Base-by-base conservation (phyloP, 2,113 vertebrate species). In the Erinaceus europaeus region DNA sequence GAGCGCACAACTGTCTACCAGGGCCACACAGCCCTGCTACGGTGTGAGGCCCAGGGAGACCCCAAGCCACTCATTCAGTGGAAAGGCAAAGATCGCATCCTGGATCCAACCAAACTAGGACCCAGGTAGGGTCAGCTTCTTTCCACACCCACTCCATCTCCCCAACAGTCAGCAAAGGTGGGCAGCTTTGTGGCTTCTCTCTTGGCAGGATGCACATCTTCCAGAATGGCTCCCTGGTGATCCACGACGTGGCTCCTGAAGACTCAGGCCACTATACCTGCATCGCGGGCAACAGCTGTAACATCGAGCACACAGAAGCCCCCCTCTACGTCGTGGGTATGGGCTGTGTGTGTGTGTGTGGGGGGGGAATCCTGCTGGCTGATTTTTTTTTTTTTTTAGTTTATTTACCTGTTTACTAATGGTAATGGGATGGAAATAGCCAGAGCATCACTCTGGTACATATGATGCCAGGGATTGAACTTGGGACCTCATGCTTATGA, bases 241-340 rank as follows among this genome's bases (percentile, higher is more conserved):
- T 99, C 82, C 97, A 96, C 2, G 97, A 99, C 0, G 98, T 99
- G 78, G 98, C 97, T 62, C 97, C 97, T 0, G 98, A 99, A 36
- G 98, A 99, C 95, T 98, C 98, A 0, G 99, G 99, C 79, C 97
- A 97, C 73, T 99, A 99, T 62, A 99, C 98, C 0, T 99, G 99
- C 89, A 98, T 99, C 0, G 99, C 98, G 0, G 99, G 99, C 90
- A 99, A 99, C 96, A 99, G 98, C 96, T 99, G 99, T 97, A 98
- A 97, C 97, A 99, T 99, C 97, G 98, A 97, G 92, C 98, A 98
- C 95, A 97, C 97, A 0, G 97, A 98, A 76, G 98, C 98, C 53
- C 98, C 97, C 92, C 98, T 99, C 3, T 98, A 98, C 0, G 99
- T 99, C 0, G 99, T 99, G 79, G 99, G 99, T 99, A 96, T 97